A percentile compares a stretch with the other conserved stretches of the same genome.
Evolutionary conservation across 1,140 invertebrate species (phyloP).

Genomic region (Drosophila seguyi): DNA sequence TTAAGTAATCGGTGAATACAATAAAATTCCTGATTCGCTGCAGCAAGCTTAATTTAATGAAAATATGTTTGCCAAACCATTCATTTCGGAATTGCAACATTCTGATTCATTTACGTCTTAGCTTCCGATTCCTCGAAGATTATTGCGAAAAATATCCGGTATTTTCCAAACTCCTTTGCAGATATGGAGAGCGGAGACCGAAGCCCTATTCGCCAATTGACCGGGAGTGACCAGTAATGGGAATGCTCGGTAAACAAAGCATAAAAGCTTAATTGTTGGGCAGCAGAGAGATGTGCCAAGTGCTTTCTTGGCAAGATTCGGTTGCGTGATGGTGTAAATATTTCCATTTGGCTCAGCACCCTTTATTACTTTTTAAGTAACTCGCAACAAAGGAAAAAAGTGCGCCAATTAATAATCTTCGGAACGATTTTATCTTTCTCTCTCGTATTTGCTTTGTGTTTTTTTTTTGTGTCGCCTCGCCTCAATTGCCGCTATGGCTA

Average conservation of each 20-base stretch:
- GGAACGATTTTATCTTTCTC: conserved; percentile 62
- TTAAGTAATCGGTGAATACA: conserved; percentile 14
- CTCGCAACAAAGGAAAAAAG: conserved; percentile 52
- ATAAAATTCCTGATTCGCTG: conserved; percentile 1
- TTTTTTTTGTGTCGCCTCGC: conserved; percentile 33
- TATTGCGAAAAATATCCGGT: conserved; percentile 19
- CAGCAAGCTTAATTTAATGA: conserved; percentile 8
- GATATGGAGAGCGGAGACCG: not conserved
- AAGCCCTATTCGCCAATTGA: conserved; percentile 3
- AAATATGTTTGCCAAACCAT: conserved; percentile 36
- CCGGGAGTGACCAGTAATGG: conserved; percentile 1
- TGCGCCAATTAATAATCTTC: conserved; percentile 61
- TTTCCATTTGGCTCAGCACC: conserved; percentile 36
- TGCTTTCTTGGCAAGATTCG: conserved; percentile 25
- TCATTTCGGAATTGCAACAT: conserved; percentile 19
- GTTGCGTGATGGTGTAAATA: conserved; percentile 31
- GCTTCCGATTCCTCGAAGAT: not conserved
- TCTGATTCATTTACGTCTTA: conserved; percentile 15
- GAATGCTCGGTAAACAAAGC: conserved; percentile 59
- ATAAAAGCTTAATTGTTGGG: conserved; percentile 50
- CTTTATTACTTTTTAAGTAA: conserved; percentile 63
- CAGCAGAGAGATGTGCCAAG: conserved; percentile 2
- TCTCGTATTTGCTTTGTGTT: conserved; percentile 28
- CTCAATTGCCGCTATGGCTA: conserved; percentile 46
- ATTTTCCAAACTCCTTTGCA: conserved; percentile 36